Percentiles rank a stretch among this genome's conserved stretches.
phyloP scores from a whole-genome alignment of 2,797 vertebrate species.

The Hylomyscus alleni region DNA sequence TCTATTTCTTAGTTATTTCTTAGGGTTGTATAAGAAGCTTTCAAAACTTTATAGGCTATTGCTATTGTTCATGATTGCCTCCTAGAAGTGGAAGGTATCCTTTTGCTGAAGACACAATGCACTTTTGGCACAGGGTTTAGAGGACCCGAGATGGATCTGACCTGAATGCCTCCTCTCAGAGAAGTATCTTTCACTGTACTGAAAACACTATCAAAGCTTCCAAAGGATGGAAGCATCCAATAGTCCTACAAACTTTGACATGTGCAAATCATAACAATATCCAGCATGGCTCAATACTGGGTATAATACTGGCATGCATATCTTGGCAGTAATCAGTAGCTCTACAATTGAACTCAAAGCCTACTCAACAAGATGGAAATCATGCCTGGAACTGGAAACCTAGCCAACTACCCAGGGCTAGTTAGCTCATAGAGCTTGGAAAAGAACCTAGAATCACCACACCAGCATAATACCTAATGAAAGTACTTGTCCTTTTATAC shows the following conservation, averaged over 20 bases:
- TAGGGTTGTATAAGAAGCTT: not conserved
- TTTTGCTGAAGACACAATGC: not conserved
- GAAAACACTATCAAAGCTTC: not conserved
- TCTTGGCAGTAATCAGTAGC: not conserved
- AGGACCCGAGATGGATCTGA: not conserved
- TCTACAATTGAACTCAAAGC: not conserved
- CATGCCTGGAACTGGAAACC: not conserved
- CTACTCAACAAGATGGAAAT: not conserved
- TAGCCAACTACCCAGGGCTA: not conserved
- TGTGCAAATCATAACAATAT: not conserved
- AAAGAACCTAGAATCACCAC: not conserved
- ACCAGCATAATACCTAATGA: not conserved
- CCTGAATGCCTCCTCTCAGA: not conserved
- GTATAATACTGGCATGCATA: not conserved
- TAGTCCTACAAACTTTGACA: not conserved
- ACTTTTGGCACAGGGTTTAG: not conserved
- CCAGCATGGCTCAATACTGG: not conserved
- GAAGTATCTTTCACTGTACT: not conserved
- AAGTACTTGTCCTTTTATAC: not conserved
- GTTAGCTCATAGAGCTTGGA: not conserved
- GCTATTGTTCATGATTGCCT: not conserved
- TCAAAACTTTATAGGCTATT: not conserved
- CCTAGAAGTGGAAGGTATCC: not conserved
- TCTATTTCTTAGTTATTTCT: not conserved
- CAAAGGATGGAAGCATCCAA: not conserved